Conservation (phyloP, 30 jellyfish, hydroid and myxozoan genomes). For the Pelagia noctiluca region DNA sequence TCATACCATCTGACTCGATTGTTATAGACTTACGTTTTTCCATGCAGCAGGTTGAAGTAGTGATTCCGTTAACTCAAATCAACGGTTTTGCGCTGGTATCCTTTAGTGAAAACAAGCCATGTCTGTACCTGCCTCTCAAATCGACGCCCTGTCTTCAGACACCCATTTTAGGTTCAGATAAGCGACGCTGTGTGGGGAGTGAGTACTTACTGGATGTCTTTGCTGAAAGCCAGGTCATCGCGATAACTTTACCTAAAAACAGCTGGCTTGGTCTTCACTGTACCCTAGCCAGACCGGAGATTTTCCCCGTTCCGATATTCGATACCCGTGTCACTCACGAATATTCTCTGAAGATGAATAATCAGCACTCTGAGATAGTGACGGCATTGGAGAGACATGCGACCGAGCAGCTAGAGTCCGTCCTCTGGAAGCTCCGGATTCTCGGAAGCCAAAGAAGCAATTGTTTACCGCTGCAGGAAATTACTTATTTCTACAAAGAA, state of each 20-base stretch:
- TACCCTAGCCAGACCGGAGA: constrained; percentile 34
- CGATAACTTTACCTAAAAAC: constrained; percentile 20
- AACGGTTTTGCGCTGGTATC: constrained; percentile 16
- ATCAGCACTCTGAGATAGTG: not conserved
- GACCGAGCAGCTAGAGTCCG: not conserved
- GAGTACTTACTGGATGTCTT: not conserved
- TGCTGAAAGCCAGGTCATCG: constrained; percentile 51
- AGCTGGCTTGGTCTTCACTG: constrained; percentile 10
- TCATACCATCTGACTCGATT: not conserved
- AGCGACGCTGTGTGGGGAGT: not conserved
- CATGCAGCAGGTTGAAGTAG: not conserved
- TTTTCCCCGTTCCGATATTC: constrained; percentile 50
- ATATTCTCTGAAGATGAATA: not conserved
- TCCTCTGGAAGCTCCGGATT: not conserved
- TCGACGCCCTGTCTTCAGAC: not conserved
- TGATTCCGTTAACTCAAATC: constrained; percentile 41
- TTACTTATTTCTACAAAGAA: not conserved
- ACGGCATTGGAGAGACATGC: not conserved
- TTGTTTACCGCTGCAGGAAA: not conserved
- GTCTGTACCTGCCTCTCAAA: constrained; percentile 14
- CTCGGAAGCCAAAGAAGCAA: not conserved
- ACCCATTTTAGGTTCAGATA: no score
- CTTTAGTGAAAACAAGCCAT: not conserved
- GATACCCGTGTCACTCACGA: constrained; percentile 46
- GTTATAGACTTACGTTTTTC: not conserved